Evolutionary conservation across 1,140 invertebrate genomes (phyloP).

Genomic region (Gonatopus flavifemur): DNA sequence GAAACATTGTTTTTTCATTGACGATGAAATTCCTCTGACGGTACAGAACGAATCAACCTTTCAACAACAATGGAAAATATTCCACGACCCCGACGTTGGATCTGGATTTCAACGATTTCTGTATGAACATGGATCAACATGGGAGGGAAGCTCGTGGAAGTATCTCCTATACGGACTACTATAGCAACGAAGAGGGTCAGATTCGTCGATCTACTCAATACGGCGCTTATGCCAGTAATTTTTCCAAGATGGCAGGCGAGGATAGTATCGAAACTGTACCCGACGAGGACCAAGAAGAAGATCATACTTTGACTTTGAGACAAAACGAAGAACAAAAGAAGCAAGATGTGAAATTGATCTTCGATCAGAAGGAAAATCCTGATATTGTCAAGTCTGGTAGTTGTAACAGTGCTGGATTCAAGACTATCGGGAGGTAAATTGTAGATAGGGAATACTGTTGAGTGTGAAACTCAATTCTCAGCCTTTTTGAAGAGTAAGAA

Average conservation of each 20-base stretch:
- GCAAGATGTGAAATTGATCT: slow-evolving; percentile 50
- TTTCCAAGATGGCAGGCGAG: slow-evolving; percentile 13
- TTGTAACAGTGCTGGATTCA: slow-evolving; percentile 43
- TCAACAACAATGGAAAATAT: slow-evolving; percentile 57
- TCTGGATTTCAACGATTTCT: slow-evolving; percentile 62
- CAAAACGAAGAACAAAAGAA: slow-evolving; percentile 52
- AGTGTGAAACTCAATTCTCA: too few species aligned
- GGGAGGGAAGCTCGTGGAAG: slow-evolving; percentile 52
- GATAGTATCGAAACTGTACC: slow-evolving; percentile 14
- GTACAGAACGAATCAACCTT: slow-evolving; percentile 37
- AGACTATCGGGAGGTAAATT: slow-evolving; percentile 52
- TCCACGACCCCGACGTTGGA: slow-evolving; percentile 59
- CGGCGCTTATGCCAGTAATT: slow-evolving; percentile 5
- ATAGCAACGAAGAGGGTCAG: slow-evolving; percentile 54
- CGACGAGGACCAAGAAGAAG: slow-evolving; percentile 51
- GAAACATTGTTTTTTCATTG: too few species aligned
- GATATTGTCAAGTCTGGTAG: slow-evolving; percentile 27
- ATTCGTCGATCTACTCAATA: too few species aligned
- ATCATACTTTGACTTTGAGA: slow-evolving; percentile 51
- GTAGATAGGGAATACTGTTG: background rate
- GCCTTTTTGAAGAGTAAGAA: too few species aligned
- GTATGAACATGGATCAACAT: slow-evolving; percentile 62
- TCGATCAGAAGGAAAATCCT: slow-evolving; percentile 43
- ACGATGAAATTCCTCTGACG: too few species aligned
- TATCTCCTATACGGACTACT: slow-evolving; percentile 58